Evolutionary conservation across 1,140 invertebrate genomes (phyloP).

Genomic region (Drosophila orena): DNA sequence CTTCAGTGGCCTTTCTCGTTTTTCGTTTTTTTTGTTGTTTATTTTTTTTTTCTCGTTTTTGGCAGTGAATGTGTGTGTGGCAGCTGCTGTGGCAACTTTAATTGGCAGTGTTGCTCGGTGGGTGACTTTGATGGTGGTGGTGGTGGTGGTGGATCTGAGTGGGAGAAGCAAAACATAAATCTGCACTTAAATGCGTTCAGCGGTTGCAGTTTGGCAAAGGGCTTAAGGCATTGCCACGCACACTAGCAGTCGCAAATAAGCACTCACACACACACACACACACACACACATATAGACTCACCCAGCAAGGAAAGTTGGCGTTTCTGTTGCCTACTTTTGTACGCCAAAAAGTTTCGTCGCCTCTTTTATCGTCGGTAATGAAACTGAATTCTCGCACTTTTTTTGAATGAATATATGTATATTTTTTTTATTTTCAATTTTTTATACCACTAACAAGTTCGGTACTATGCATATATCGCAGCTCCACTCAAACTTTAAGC

Average conservation of each 20-base stretch:
- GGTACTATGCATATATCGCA: not conserved
- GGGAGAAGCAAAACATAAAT: conserved; percentile 34
- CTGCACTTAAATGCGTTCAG: conserved; percentile 42
- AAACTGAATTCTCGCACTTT: conserved; percentile 11
- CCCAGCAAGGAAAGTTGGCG: not conserved
- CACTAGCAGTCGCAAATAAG: not conserved
- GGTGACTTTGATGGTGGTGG: conserved; percentile 4
- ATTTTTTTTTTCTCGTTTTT: not conserved
- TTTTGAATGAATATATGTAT: not conserved
- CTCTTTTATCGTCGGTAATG: not conserved
- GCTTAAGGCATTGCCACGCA: conserved; percentile 6
- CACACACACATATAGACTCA: not conserved
- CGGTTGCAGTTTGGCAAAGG: conserved; percentile 6
- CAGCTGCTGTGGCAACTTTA: conserved; percentile 22
- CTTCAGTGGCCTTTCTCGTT: not conserved
- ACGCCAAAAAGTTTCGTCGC: conserved; percentile 23
- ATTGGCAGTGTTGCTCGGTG: conserved; percentile 53
- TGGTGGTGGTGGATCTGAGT: not conserved
- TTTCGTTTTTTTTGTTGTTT: no score
- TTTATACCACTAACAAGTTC: conserved; percentile 5
- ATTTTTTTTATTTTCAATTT: no score
- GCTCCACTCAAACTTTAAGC: conserved; percentile 15
- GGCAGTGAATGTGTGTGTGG: conserved; percentile 31
- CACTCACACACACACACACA: not conserved
- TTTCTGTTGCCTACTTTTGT: conserved; percentile 19